Evolutionary conservation across 2,113 vertebrate genomes (phyloP).

Genomic region (Cyphomyrus discorhynchus): DNA sequence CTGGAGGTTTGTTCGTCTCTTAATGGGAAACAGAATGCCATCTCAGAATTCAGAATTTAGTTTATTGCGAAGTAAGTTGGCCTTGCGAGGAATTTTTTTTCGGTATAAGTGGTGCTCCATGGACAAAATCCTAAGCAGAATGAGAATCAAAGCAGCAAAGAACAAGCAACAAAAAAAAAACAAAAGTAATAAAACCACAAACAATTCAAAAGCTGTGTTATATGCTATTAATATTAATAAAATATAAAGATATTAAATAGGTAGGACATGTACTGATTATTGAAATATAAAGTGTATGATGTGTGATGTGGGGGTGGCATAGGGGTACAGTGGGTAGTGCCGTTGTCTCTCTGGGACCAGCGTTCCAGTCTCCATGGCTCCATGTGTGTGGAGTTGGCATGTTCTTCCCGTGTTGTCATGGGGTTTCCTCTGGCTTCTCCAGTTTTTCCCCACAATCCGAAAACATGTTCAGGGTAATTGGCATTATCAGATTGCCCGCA

Average conservation of each 20-base stretch:
- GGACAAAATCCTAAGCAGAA: background rate
- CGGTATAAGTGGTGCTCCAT: background rate
- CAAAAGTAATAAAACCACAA: background rate
- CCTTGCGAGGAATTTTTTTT: background rate
- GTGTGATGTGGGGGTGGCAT: background rate
- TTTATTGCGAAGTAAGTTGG: background rate
- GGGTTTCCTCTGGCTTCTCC: too few species aligned
- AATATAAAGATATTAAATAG: background rate
- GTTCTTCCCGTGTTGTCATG: too few species aligned
- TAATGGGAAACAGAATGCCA: background rate
- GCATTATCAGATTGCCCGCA: too few species aligned
- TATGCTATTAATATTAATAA: background rate
- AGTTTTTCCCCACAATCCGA: too few species aligned
- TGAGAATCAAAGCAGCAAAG: background rate
- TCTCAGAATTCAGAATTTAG: background rate
- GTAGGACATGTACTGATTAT: background rate
- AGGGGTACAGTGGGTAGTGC: too few species aligned
- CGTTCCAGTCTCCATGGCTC: too few species aligned
- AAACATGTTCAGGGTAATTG: too few species aligned
- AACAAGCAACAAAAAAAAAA: background rate
- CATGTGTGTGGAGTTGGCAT: too few species aligned
- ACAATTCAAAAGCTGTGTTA: background rate
- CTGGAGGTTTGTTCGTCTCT: background rate
- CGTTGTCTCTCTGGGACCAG: background rate
- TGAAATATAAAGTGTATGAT: background rate